phyloP scores from a whole-genome alignment of 1,140 invertebrate species.

The Micrasema minimum region DNA sequence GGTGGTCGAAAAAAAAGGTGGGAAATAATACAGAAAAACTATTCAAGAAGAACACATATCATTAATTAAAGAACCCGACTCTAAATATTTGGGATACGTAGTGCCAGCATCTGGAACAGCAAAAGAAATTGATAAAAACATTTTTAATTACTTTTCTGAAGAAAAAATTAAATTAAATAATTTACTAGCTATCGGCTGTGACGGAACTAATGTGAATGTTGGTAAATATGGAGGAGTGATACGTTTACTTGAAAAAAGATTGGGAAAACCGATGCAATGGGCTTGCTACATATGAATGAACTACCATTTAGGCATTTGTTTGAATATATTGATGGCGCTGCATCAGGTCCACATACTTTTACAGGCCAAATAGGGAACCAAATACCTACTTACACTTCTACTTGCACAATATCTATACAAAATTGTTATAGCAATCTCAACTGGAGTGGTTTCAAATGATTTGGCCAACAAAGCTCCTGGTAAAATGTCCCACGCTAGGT shows the following conservation, averaged over 20 bases:
- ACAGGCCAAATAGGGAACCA: constrained; percentile 54
- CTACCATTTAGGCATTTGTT: constrained; percentile 56
- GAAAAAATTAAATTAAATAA: constrained; percentile 35
- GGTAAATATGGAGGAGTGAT: constrained; percentile 54
- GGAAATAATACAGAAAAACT: constrained; percentile 49
- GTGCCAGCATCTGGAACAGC: constrained; percentile 38
- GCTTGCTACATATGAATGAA: constrained; percentile 56
- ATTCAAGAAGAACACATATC: constrained; percentile 35
- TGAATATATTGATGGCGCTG: constrained; percentile 53
- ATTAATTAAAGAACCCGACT: constrained; percentile 48
- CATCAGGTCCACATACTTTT: constrained; percentile 54
- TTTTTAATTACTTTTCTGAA: constrained; percentile 13
- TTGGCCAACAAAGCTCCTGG: constrained; percentile 54
- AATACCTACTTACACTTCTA: constrained; percentile 51
- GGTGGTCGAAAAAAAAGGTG: constrained; percentile 5
- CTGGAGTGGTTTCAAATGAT: constrained; percentile 52
- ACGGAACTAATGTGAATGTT: constrained; percentile 56
- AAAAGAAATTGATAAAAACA: constrained; percentile 44
- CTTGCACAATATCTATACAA: constrained; percentile 56
- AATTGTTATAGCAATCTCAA: constrained; percentile 52
- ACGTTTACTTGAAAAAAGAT: constrained; percentile 37
- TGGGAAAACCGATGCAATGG: constrained; percentile 51
- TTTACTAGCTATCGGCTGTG: constrained; percentile 54
- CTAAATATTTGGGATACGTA: constrained; percentile 35
- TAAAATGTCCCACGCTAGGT: constrained; percentile 56